A percentile compares a stretch with the other conserved stretches of the same genome.
Evolutionary conservation across 2,113 vertebrate genomes (phyloP).

Genomic region (Isichthys henryi): DNA sequence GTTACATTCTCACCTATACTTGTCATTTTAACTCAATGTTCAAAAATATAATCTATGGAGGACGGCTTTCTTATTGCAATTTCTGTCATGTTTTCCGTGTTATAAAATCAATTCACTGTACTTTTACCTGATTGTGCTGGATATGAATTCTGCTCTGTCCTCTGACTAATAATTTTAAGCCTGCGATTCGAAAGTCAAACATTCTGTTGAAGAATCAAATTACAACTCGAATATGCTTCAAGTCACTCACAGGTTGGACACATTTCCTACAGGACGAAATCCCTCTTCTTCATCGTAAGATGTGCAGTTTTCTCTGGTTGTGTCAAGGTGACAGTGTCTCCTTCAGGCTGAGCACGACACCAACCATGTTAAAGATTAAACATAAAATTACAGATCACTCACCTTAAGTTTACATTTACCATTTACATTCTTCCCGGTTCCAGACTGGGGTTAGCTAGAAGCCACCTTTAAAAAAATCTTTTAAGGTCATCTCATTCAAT

Average conservation of each 20-base stretch:
- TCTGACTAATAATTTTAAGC: neutral
- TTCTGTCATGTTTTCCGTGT: neutral
- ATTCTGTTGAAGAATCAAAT: neutral
- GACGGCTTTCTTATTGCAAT: neutral
- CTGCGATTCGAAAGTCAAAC: neutral
- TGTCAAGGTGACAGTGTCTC: neutral
- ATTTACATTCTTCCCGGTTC: neutral
- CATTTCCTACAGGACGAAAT: neutral
- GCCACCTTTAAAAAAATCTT: neutral
- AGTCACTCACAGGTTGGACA: neutral
- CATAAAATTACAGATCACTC: neutral
- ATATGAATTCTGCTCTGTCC: neutral
- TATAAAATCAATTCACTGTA: neutral
- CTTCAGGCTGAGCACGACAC: neutral
- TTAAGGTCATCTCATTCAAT: neutral
- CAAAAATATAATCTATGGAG: neutral
- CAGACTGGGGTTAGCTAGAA: neutral
- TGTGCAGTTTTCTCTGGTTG: neutral
- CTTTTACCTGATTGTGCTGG: neutral
- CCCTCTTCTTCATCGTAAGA: neutral
- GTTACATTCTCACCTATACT: constrained; percentile 2
- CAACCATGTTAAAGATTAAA: neutral
- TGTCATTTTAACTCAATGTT: constrained; percentile 8
- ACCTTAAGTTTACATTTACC: neutral
- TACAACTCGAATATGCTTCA: neutral